These are phyloP conservation scores for Montipora capitata DNA, from an alignment of 92 coral and sea anemone species.

Conservation along the genomic window DNA sequence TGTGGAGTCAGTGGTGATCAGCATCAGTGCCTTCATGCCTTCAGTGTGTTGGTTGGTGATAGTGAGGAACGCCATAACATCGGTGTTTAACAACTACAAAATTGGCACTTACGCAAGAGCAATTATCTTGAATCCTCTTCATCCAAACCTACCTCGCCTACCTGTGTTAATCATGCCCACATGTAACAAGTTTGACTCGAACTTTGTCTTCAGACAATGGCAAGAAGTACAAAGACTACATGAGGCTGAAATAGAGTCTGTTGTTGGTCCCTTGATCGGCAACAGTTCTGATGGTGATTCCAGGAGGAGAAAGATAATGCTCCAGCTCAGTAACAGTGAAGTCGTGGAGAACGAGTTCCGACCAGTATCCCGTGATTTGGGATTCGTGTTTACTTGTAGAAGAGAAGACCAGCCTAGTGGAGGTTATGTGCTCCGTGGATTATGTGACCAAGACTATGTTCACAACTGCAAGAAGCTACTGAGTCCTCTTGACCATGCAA, in stretches of 20 bases:
- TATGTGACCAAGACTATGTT: constrained; percentile 24
- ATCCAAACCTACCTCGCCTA: constrained; percentile 48
- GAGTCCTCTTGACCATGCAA: constrained; percentile 54
- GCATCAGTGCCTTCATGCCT: constrained; percentile 52
- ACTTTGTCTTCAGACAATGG: constrained; percentile 56
- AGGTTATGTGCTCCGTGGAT: neutral
- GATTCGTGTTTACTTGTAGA: constrained; percentile 24
- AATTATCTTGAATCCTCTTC: constrained; percentile 61
- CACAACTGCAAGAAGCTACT: constrained; percentile 51
- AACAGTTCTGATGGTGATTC: constrained; percentile 60
- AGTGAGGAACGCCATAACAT: constrained; percentile 58
- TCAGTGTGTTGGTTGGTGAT: constrained; percentile 40
- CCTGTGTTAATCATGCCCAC: constrained; percentile 65
- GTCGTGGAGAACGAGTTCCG: constrained; percentile 21
- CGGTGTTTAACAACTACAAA: constrained; percentile 38
- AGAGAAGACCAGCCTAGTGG: neutral
- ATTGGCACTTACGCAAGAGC: constrained; percentile 54
- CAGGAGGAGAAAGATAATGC: constrained; percentile 52
- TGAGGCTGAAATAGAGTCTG: constrained; percentile 16
- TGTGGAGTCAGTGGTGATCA: constrained; percentile 11
- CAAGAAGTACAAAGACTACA: constrained; percentile 43
- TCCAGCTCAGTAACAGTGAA: constrained; percentile 31
- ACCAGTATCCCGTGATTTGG: constrained; percentile 25
- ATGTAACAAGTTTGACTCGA: constrained; percentile 56
- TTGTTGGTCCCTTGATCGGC: constrained; percentile 43